Conservation (phyloP, 92 coral and sea anemone genomes). For the Porites rus region DNA sequence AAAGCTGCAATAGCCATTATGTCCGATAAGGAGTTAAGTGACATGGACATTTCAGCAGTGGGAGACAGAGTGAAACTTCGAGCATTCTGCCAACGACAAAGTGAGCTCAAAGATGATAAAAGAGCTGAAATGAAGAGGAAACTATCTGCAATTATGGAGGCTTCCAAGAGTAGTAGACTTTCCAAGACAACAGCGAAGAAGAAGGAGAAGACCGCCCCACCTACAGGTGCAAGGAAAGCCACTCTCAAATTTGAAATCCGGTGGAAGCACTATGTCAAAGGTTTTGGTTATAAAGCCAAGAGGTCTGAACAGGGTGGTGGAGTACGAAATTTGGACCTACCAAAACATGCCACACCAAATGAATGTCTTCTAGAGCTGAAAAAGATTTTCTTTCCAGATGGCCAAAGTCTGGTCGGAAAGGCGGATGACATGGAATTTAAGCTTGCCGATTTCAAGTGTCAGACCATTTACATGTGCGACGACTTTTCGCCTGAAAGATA, state of each 20-base stretch:
- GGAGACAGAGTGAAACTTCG: conserved; percentile 35
- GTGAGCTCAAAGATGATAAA: not conserved
- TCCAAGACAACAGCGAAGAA: conserved; percentile 1
- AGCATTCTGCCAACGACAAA: conserved; percentile 29
- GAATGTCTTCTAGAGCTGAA: conserved; percentile 44
- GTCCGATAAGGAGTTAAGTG: conserved; percentile 19
- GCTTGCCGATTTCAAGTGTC: conserved; percentile 61
- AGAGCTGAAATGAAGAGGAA: conserved; percentile 7
- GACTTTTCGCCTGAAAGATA: conserved; percentile 51
- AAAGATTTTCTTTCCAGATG: conserved; percentile 55
- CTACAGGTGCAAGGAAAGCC: conserved; percentile 40
- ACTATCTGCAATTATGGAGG: conserved; percentile 15
- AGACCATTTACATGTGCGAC: conserved; percentile 39
- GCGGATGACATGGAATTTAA: conserved; percentile 42
- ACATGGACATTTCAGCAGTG: not conserved
- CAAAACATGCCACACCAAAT: conserved; percentile 31
- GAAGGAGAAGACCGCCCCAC: conserved; percentile 1
- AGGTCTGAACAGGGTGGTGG: conserved; percentile 50
- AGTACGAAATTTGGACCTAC: conserved; percentile 30
- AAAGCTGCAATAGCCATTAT: conserved; percentile 16
- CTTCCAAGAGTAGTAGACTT: conserved; percentile 3
- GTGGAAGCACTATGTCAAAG: conserved; percentile 61
- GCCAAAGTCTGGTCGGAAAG: conserved; percentile 53
- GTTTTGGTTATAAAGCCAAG: conserved; percentile 47
- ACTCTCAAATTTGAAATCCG: conserved; percentile 53